Evolutionary conservation across 2,113 vertebrate species (phyloP), one percentile per base, ranked within the genome.

Genomic region (Notiomystis cincta): DNA sequence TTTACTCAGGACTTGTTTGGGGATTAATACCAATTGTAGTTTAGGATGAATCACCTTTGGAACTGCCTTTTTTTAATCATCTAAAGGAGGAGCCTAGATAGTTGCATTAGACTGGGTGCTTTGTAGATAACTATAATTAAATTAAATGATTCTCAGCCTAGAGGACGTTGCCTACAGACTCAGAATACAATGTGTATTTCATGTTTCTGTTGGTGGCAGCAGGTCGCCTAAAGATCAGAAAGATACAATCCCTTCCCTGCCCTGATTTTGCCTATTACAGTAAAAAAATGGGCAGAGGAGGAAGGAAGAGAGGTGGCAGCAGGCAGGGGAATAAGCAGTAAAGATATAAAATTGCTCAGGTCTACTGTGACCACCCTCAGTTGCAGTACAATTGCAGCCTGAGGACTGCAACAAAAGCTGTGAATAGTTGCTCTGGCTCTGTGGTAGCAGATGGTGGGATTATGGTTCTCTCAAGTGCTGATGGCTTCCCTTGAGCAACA

Each of bases 391-490:
- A 96, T 96, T 94, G 84, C 93, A 93, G 92, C 92, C 93, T 70
- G 88, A 96, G 96, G 93, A 88, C 90, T 90, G 90, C 90, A 92
- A 94, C 95, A 96, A 96, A 96, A 96, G 85, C 95, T 92, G 94
- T 95, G 95, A 96, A 94, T 93, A 90, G 90, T 81, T 90, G 85
- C 80, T 94, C 95, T 94, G 90, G 83, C 90, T 96, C 95, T 94
- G 96, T 71, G 90, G 95, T 62, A 91, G 95, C 95, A 94, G 93
- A 97, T 94, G 88, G 90, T 91, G 67, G 82, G 92, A 97, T 86
- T 96, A 95, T 91, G 85, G 82, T 67, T 96, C 82, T 95, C 92
- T 94, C 88, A 90, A 96, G 92, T 88, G 93, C 88, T 89, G 79
- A 92, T 93, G 77, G 85, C 62, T 96, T 93, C 95, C 94, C 91